Base-by-base conservation (phyloP, 2,797 vertebrate genomes). In the Falco peregrinus region DNA sequence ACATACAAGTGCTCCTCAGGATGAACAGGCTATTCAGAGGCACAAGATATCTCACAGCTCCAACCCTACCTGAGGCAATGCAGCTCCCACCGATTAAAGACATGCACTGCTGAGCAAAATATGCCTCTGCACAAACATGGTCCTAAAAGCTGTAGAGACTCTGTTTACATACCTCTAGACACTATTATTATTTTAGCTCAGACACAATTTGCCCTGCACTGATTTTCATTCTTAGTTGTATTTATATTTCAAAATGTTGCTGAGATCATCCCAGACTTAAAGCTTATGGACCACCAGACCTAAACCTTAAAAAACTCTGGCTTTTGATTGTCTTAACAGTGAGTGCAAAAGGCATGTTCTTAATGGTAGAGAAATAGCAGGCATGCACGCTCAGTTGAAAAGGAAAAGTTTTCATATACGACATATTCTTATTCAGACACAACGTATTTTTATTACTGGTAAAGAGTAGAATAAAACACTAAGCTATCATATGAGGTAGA, bases 311-410 rank as follows among this genome's bases (percentile, higher is more conserved):
- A 90, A 90, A 95, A 45, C 56, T 91, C 68, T 51, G 56, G 65
- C 71, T 96, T 83, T 69, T 67, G 39, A 59, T 65, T 90, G 86
- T 76, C 74, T 94, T 94, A 77, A 89, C 43, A 90, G 65, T 59
- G 82, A 90, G 65, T 59, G 82, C 91, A 79, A 29, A 97, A 94
- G 90, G 81, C 89, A 89, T 90, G 60, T 92, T 96, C 89, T 87
- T 94, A 75, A 68, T 24, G 31, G 41, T 4, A 57, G 68, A 86
- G 78, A 91, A 93, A 87, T 83, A 93, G 85, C 63, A 88, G 67
- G 31, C 14, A 39, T 33, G 69, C 50, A 26, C 61, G 65, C 78
- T 87, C 25, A 76, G 78, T 56, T 96, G 90, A 80, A 94, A 96
- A 84, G 41, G 60, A 84, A 76, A 77, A 50, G 22, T 64, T 81